Conservation (phyloP, 1,140 invertebrate genomes). For the Aporrectodea caliginosa region DNA sequence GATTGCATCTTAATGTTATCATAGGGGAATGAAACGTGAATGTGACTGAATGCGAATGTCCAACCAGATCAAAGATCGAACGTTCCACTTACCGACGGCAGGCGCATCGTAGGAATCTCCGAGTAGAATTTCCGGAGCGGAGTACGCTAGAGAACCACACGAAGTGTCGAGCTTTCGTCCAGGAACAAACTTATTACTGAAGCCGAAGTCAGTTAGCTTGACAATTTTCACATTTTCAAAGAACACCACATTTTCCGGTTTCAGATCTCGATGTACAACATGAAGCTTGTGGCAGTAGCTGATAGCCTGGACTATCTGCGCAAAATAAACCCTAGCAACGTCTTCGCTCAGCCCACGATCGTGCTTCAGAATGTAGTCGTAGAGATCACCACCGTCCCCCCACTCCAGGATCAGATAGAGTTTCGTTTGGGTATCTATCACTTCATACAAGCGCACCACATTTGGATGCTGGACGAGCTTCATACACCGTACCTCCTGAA, state of each 20-base stretch:
- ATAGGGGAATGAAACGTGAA: too few relatives aligned
- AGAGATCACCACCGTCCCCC: constrained; percentile 97
- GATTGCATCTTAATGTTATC: too few relatives aligned
- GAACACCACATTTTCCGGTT: constrained; percentile 98
- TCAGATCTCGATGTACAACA: constrained; percentile 90
- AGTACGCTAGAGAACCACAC: constrained; percentile 98
- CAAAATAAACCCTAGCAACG: constrained; percentile 84
- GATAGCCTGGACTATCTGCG: constrained; percentile 92
- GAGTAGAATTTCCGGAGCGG: constrained; percentile 95
- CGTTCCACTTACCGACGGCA: constrained; percentile 81
- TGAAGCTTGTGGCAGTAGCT: constrained; percentile 95
- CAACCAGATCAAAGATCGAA: neutral
- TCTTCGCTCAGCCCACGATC: constrained; percentile 65
- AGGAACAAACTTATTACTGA: constrained; percentile 89
- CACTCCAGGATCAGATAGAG: constrained; percentile 83
- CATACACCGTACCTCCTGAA: constrained; percentile 94
- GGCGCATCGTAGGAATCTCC: constrained; percentile 73
- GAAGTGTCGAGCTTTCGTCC: constrained; percentile 97
- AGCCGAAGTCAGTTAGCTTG: constrained; percentile 99
- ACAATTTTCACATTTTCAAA: constrained; percentile 95
- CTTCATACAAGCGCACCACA: constrained; percentile 95
- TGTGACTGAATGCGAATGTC: too few relatives aligned
- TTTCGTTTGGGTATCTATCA: constrained; percentile 85
- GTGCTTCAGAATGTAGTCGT: constrained; percentile 98
- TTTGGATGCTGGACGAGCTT: constrained; percentile 98